Conservation (phyloP, 2,797 vertebrate genomes). For the Alectoris magna region DNA sequence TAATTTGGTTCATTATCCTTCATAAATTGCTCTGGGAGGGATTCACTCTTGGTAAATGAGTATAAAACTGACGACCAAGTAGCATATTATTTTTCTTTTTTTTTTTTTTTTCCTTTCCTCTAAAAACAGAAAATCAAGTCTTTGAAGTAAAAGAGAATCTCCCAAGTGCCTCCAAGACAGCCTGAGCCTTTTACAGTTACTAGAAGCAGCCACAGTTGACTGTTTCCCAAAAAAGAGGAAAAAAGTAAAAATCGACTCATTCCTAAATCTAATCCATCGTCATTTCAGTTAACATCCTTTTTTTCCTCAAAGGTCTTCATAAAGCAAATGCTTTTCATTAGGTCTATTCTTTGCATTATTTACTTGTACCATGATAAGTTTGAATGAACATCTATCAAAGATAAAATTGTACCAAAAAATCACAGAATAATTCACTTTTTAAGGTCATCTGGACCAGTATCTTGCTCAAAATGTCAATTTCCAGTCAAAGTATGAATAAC, state of each 20-base stretch:
- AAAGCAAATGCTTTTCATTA: neutral
- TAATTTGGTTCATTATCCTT: constrained; percentile 68
- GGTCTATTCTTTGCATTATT: neutral
- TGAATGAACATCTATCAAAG: neutral
- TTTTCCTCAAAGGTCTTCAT: neutral
- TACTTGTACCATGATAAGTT: neutral
- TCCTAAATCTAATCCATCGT: neutral
- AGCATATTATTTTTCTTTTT: neutral
- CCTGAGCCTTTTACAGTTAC: neutral
- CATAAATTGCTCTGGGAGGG: constrained; percentile 63
- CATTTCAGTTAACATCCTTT: neutral
- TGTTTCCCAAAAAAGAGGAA: neutral
- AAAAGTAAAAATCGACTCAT: neutral
- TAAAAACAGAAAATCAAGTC: neutral
- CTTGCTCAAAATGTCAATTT: neutral
- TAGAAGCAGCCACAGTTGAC: neutral
- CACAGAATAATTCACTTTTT: neutral
- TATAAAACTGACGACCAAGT: neutral
- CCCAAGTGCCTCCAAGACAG: neutral
- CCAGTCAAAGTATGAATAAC: neutral
- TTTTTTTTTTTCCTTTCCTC: neutral
- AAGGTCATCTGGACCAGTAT: neutral
- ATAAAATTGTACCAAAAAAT: neutral
- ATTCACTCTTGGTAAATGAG: constrained; percentile 52
- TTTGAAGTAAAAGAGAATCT: constrained; percentile 11